Conservation (phyloP, 35 echinoderm and acorn worm species). For the Ophioderma brevispina region DNA sequence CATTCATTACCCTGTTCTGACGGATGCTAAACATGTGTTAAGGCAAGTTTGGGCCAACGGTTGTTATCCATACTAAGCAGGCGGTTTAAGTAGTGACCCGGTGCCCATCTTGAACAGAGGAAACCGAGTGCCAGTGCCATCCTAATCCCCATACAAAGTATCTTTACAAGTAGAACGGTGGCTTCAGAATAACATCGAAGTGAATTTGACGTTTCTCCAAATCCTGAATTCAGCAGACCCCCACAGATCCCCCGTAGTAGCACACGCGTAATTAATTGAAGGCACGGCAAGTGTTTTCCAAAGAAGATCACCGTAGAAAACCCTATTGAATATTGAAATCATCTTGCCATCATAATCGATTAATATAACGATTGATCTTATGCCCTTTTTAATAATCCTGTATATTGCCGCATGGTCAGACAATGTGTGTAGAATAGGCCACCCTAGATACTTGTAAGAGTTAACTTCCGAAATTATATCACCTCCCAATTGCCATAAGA, state of each 20-base stretch:
- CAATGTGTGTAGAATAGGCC: not conserved
- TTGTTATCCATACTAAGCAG: too few species aligned
- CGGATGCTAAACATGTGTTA: too few species aligned
- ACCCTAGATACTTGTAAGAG: conserved; percentile 9
- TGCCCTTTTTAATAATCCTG: not conserved
- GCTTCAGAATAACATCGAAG: not conserved
- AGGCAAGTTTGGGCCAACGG: too few species aligned
- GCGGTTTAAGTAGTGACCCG: not conserved
- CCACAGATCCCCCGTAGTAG: not conserved
- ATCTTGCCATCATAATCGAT: too few species aligned
- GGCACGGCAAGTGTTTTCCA: not conserved
- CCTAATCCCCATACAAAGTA: not conserved
- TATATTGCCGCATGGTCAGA: not conserved
- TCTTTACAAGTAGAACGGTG: not conserved
- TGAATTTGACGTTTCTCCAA: not conserved
- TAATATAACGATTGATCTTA: not conserved
- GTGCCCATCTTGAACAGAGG: not conserved
- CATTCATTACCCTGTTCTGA: too few species aligned
- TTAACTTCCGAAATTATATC: not conserved
- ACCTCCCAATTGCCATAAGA: not conserved
- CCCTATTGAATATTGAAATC: not conserved
- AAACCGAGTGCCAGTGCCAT: not conserved
- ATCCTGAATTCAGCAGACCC: not conserved
- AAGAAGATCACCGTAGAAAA: not conserved
- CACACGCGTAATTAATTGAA: not conserved